Conservation (phyloP, 2,888 invertebrate species). For the Acleris holmiana region DNA sequence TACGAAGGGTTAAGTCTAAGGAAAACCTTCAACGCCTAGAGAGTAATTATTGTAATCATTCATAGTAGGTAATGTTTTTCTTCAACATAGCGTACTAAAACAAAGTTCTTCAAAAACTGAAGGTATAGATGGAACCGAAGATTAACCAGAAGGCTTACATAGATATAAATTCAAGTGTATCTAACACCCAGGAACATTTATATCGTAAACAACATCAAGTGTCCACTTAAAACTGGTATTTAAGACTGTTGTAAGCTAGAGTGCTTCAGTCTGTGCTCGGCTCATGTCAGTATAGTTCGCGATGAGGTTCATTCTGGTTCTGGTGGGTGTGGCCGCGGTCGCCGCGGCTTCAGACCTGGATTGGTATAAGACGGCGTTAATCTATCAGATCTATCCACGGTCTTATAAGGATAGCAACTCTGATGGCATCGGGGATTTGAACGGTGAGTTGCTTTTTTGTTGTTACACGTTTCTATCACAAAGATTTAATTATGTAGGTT, state of each 20-base stretch:
- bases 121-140: too few species aligned
- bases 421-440: constrained; percentile 91
- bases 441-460: constrained; percentile 75
- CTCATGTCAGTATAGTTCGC: constrained; percentile 27
- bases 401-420: constrained; percentile 90
- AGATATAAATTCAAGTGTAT: constrained; percentile 1
- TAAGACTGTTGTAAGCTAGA: background rate
- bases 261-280: constrained; percentile 11
- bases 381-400: constrained; percentile 91
- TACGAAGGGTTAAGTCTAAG: too few species aligned
- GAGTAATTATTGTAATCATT: too few species aligned
- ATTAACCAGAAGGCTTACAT: too few species aligned
- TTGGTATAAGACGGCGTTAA: constrained; percentile 91
- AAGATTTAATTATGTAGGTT: too few species aligned
- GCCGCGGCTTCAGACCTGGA: constrained; percentile 56
- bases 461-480: too few species aligned
- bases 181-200: constrained; percentile 18
- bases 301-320: constrained; percentile 38
- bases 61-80: too few species aligned
- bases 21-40: too few species aligned
- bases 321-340: constrained; percentile 38
- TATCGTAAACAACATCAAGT: constrained; percentile 29
- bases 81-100: too few species aligned
- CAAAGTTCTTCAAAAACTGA: too few species aligned
- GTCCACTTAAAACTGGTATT: constrained; percentile 8